Evolutionary conservation across 2,888 invertebrate species (phyloP).

Genomic region (Cataglyphis cursor): DNA sequence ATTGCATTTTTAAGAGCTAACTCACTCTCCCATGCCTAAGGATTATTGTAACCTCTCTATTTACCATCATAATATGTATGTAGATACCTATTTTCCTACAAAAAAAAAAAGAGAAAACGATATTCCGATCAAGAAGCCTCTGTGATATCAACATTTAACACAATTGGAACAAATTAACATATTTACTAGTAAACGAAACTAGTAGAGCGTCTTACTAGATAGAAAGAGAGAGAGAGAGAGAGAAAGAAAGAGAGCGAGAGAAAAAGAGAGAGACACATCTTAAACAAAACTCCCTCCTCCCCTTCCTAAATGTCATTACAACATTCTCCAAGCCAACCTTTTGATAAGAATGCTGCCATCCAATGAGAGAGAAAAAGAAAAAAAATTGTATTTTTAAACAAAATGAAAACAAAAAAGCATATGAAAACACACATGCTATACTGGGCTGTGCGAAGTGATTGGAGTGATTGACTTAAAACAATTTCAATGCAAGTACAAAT

Average conservation of each 20-base stretch:
- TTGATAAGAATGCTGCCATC: constrained; percentile 85
- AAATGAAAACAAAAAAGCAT: constrained; percentile 80
- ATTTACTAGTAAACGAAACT: constrained; percentile 77
- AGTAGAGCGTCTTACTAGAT: constrained; percentile 79
- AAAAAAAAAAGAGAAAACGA: constrained; percentile 67
- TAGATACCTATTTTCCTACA: constrained; percentile 86
- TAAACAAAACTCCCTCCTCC: constrained; percentile 58
- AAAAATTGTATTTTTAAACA: constrained; percentile 85
- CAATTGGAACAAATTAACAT: constrained; percentile 84
- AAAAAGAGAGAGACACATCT: constrained; percentile 55
- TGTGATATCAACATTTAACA: constrained; percentile 85
- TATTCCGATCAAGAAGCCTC: constrained; percentile 85
- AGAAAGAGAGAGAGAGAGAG: constrained; percentile 70
- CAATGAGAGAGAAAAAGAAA: constrained; percentile 72
- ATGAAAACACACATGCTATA: constrained; percentile 86
- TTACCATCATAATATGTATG: constrained; percentile 84
- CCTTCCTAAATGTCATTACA: constrained; percentile 86
- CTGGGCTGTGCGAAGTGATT: constrained; percentile 87
- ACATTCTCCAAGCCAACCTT: constrained; percentile 85
- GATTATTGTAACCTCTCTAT: constrained; percentile 77
- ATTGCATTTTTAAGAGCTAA: constrained; percentile 85
- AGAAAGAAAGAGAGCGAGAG: constrained; percentile 43
- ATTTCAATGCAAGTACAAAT: constrained; percentile 87
- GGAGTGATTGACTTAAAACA: constrained; percentile 85
- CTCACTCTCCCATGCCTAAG: constrained; percentile 73